Base-by-base conservation (phyloP, 64 coral and sea anemone species). In the Montipora capricornis region DNA sequence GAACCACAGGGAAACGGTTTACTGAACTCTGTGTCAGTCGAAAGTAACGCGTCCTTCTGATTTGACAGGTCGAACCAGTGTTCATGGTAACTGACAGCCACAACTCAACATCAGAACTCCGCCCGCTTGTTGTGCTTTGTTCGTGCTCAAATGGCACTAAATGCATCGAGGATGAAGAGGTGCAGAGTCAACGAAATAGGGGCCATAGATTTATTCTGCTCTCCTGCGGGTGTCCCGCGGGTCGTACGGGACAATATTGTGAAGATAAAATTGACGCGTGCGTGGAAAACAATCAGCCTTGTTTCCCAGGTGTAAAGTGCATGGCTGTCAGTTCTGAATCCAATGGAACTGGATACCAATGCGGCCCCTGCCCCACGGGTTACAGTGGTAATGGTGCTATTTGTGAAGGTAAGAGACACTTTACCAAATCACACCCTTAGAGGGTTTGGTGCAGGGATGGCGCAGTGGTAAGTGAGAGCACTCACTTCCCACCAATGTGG, bases 211-310 rank as follows among this genome's bases (percentile, higher is more conserved):
- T 94, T 20, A 14, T 74, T 5, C 8, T 94, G 4, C 74, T 89
- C 50, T 50, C 86, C 0, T 94, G 93, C 24, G 19, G 22, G 66
- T 94, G 93, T 89, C 75, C 78, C 15, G 64, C 46, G 80, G 87
- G 93, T 47, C 81, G 68, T 22, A 94, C 87, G 14, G 92, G 93
- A 57, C 73, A 68, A 45, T 76, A 84, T 20, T 92, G 90, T 76
- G 68, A 84, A 60, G 75, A 80, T 20, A 44, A 92, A 10, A 49
- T 92, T 5, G 66, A 92, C 17, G 80, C 90, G 2, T 92, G 90
- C 73, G 80, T 83, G 24, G 80, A 83, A n/a, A 77, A 76, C 73
- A 20, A 82, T 16, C 47, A 66, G 5, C 90, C 80, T 76, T 92
- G 90, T 57, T 92, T 76, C 19, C 89, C 90, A 15, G 90, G 90